Conservation (phyloP, 2,113 vertebrate genomes). For the Muntiacus muntjak region DNA sequence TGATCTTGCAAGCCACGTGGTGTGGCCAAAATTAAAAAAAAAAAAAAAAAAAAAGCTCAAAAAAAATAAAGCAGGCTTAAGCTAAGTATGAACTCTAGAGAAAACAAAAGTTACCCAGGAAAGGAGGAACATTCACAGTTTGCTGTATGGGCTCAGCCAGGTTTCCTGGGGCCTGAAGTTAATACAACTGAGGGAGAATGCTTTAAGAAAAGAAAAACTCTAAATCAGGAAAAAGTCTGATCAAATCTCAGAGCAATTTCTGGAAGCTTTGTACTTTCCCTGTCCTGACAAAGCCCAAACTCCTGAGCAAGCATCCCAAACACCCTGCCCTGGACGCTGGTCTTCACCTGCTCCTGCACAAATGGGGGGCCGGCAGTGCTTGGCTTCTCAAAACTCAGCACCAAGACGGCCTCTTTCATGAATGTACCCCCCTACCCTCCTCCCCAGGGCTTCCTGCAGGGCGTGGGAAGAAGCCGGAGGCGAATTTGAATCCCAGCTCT, state of each 20-base stretch:
- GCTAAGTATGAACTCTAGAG: not conserved
- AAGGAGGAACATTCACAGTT: not conserved
- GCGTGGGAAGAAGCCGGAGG: not conserved
- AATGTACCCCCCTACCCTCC: accelerated
- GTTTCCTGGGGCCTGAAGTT: not conserved
- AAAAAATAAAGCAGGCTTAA: not conserved
- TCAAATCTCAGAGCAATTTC: not conserved
- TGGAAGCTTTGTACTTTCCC: not conserved
- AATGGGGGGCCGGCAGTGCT: accelerated
- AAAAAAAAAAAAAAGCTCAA: not conserved
- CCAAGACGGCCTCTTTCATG: not conserved
- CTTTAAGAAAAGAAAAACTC: not conserved
- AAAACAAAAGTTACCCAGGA: not conserved
- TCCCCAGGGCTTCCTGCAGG: not conserved
- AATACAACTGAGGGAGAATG: not conserved
- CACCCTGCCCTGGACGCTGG: accelerated
- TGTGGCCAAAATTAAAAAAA: not conserved
- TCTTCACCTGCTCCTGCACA: not conserved
- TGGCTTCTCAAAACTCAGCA: not conserved
- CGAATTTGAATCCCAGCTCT: not conserved
- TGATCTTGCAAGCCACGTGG: not conserved
- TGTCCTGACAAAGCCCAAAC: not conserved
- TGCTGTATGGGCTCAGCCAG: not conserved
- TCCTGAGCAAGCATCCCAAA: not conserved
- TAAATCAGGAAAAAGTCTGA: not conserved